A percentile compares a stretch with the other conserved stretches of the same genome.
Evolutionary conservation across 2,113 vertebrate genomes (phyloP).

Genomic region (Rhynchomys soricoides): DNA sequence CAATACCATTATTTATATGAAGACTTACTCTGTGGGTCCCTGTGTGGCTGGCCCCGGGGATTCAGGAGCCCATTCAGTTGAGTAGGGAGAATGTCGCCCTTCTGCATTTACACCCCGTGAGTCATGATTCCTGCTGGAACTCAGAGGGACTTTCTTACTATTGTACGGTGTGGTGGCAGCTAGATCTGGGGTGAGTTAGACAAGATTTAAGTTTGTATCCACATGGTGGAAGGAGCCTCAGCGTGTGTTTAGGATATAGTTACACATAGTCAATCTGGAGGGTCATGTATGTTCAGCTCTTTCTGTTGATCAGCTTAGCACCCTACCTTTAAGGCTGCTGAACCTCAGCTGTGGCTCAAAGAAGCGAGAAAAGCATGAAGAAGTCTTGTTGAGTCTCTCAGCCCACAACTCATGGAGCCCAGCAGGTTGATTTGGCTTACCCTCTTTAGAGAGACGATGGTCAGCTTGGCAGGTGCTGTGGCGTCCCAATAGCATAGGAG

Average conservation of each 20-base stretch:
- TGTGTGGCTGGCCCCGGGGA: not conserved
- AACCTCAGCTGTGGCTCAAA: not conserved
- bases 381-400: fast-evolving
- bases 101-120: not conserved
- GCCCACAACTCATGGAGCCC: no score
- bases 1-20: fast-evolving
- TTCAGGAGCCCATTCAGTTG: fast-evolving
- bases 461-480: not conserved
- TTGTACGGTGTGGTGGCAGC: not conserved
- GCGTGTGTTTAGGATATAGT: fast-evolving
- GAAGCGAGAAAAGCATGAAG: not conserved
- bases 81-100: not conserved
- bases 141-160: not conserved
- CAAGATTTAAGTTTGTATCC: not conserved
- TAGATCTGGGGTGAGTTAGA: not conserved
- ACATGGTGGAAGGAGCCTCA: not conserved
- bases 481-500: fast-evolving
- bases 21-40: fast-evolving
- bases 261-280: fast-evolving
- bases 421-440: fast-evolving
- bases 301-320: not conserved
- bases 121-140: not conserved
- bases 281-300: not conserved
- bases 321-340: no score
- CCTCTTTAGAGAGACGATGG: not conserved